Evolutionary conservation across 2,113 vertebrate species (phyloP).

Genomic region (Scatophagus argus): DNA sequence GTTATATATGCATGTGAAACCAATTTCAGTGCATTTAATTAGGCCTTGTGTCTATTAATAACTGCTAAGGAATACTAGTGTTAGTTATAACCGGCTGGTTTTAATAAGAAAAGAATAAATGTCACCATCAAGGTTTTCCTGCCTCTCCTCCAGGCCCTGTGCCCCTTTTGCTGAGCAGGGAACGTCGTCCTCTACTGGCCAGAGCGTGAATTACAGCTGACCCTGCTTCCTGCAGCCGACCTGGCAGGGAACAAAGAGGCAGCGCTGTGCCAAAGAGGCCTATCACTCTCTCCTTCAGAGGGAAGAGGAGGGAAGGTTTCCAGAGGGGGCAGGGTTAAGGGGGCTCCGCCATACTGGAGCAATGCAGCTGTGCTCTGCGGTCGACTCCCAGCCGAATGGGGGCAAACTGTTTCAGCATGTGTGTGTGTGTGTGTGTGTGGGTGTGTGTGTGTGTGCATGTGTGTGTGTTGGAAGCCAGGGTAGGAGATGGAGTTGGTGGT

Average conservation of each 20-base stretch:
- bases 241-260: constrained; percentile 78
- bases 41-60: constrained; percentile 62
- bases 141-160: constrained; percentile 12
- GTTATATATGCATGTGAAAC: constrained; percentile 51
- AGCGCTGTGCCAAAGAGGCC: constrained; percentile 68
- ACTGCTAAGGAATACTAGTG: constrained; percentile 47
- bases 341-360: constrained; percentile 32
- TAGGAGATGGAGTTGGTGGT: constrained; percentile 13
- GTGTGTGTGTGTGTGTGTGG: constrained; percentile 25
- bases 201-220: constrained; percentile 67
- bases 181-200: constrained; percentile 78
- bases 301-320: constrained; percentile 31
- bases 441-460: constrained; percentile 24
- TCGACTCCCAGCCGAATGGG: constrained; percentile 49
- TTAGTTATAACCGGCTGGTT: constrained; percentile 46
- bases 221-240: constrained; percentile 66
- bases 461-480: background rate
- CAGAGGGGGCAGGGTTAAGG: constrained; percentile 30
- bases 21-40: constrained; percentile 68
- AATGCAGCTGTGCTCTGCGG: constrained; percentile 66
- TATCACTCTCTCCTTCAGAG: constrained; percentile 49
- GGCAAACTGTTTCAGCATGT: constrained; percentile 41
- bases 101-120: constrained; percentile 35
- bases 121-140: constrained; percentile 7
- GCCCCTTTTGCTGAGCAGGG: constrained; percentile 31